Conservation (phyloP, 2,113 vertebrate species). For the Rhombomys opimus region DNA sequence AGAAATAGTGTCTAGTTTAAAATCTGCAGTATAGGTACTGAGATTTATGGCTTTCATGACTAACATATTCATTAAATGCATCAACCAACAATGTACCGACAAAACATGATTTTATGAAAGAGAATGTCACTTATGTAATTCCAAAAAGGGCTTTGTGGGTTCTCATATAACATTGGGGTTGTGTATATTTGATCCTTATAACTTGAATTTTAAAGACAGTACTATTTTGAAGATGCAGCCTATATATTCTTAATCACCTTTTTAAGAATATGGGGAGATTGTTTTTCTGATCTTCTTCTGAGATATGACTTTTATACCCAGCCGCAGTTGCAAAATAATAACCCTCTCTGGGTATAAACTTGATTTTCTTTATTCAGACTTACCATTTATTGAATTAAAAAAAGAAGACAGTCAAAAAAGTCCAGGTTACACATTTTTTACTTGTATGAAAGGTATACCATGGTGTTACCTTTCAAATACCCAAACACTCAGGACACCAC, state of each 20-base stretch:
- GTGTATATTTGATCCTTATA: constrained; percentile 64
- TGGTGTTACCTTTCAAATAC: constrained; percentile 27
- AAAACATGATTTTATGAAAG: constrained; percentile 45
- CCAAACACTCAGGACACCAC: constrained; percentile 64
- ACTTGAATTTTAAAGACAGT: constrained; percentile 68
- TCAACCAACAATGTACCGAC: constrained; percentile 49
- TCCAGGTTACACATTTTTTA: not conserved
- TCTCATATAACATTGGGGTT: constrained; percentile 54
- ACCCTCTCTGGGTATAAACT: constrained; percentile 38
- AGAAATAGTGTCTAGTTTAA: constrained; percentile 48
- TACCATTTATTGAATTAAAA: constrained; percentile 58
- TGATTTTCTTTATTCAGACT: constrained; percentile 30
- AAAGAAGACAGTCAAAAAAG: constrained; percentile 28
- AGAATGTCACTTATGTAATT: constrained; percentile 56
- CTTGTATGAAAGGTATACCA: not conserved
- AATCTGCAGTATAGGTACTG: constrained; percentile 22
- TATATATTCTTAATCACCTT: constrained; percentile 63
- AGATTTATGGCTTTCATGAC: constrained; percentile 40
- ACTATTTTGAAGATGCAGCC: constrained; percentile 73
- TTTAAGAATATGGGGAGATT: constrained; percentile 49
- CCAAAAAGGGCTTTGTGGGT: constrained; percentile 74
- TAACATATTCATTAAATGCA: constrained; percentile 41
- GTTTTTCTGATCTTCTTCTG: constrained; percentile 41
- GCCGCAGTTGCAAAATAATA: not conserved
- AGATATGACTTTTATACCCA: constrained; percentile 55